Base-by-base conservation (phyloP, 2,888 invertebrate genomes). In the Drosophila histrio region DNA sequence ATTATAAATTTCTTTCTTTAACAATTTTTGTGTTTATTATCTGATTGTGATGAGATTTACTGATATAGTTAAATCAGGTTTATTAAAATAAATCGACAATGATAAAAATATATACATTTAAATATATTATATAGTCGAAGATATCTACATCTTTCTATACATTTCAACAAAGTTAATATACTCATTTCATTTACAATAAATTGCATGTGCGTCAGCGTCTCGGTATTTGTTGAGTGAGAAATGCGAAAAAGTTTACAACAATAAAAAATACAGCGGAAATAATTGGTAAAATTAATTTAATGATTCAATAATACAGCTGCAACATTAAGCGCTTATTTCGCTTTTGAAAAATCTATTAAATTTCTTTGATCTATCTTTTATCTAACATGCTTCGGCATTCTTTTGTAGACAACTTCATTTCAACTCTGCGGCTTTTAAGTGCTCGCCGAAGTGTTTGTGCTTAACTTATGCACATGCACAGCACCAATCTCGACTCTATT, bases 401-500 rank as follows among this genome's bases (percentile, higher is more conserved):
- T 17, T 11, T 19, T 1, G 7, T 17, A 7, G 8, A 44, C 44
- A 44, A 44, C 44, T 44, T 28, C n/a, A 44, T 28, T 28, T 11
- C 3, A 41, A 28, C 36, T 62, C 39, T 32, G 47, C 17, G 30
- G 15, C 50, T 22, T 60, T 56, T 11, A 56, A 50, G 69, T 43
- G 43, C 0, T 22, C 3, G n/a, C 22, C 17, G 5, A 43, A 30
- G 26, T 47, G 46, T 15, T 38, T 43, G 15, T 39, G 5, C 2
- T 36, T 17, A 17, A 46, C 9, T 56, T 15, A 56, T 67, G 41
- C 52, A 66, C 30, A 70, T 62, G 41, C 57, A 39, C 50, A 64
- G 22, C 39, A 6, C 6, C 59, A 54, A 52, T 60, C 67, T 41
- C 15, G 41, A 5, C 8, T 49, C 57, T 30, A 49, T 73, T 72